Conservation (phyloP, 2,113 vertebrate genomes). For the Heloderma charlesbogerti region DNA sequence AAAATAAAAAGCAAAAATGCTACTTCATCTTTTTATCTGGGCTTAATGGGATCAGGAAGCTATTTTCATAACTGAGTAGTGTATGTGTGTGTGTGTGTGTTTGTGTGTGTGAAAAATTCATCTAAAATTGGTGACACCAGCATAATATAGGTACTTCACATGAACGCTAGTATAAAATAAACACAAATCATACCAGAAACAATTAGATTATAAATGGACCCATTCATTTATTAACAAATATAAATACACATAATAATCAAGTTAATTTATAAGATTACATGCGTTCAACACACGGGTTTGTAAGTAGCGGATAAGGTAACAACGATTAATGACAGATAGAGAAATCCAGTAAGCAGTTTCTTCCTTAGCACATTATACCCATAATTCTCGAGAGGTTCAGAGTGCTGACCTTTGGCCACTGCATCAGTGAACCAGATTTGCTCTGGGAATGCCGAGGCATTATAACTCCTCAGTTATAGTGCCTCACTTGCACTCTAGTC, state of each 20-base stretch:
- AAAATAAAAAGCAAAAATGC: constrained; percentile 54
- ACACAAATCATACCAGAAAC: constrained; percentile 45
- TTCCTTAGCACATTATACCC: background rate
- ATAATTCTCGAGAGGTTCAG: background rate
- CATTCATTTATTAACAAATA: constrained; percentile 56
- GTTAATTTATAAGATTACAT: constrained; percentile 45
- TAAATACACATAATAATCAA: constrained; percentile 40
- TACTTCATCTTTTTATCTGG: constrained; percentile 52
- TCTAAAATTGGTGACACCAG: constrained; percentile 46
- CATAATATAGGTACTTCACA: constrained; percentile 46
- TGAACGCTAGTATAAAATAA: constrained; percentile 54
- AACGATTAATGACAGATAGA: constrained; percentile 18
- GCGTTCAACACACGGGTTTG: constrained; percentile 32
- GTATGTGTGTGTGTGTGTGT: constrained; percentile 31
- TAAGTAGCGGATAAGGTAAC: constrained; percentile 27
- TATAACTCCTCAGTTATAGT: background rate
- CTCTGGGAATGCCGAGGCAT: no score
- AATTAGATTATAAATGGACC: constrained; percentile 54
- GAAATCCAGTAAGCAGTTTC: background rate
- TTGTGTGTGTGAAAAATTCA: constrained; percentile 38
- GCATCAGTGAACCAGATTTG: background rate
- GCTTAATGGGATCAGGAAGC: constrained; percentile 57
- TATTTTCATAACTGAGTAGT: constrained; percentile 60
- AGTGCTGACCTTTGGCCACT: background rate
- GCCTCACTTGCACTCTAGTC: background rate